Percentiles rank a stretch among this genome's conserved stretches.
Evolutionary conservation across 2,888 invertebrate species (phyloP).

Genomic region (Orthosia cruda): DNA sequence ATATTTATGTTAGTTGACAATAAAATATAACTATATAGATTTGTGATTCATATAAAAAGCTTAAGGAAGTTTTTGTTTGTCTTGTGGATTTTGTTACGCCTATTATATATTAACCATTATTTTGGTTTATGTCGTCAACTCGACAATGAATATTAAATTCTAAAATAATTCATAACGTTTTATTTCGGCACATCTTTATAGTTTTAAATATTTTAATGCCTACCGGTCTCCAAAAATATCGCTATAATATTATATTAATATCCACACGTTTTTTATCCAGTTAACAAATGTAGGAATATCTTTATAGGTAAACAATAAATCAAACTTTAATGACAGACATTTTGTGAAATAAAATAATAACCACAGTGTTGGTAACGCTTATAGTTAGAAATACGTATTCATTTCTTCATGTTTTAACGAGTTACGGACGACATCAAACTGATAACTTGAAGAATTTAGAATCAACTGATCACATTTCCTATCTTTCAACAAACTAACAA

Average conservation of each 20-base stretch:
- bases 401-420: slow-evolving; percentile 64
- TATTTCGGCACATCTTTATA: slow-evolving; percentile 43
- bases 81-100: neutral
- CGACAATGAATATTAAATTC: slow-evolving; percentile 31
- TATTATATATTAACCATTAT: slow-evolving; percentile 3
- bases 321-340: slow-evolving; percentile 52
- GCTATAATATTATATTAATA: slow-evolving; percentile 42
- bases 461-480: slow-evolving; percentile 34
- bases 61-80: too few species aligned
- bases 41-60: neutral
- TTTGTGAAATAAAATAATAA: slow-evolving; percentile 53
- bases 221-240: slow-evolving; percentile 44
- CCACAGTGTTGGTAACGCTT: slow-evolving; percentile 56
- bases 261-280: slow-evolving; percentile 19
- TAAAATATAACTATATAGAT: neutral
- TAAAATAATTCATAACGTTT: slow-evolving; percentile 37
- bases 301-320: slow-evolving; percentile 65
- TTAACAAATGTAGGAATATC: slow-evolving; percentile 31
- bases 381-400: slow-evolving; percentile 60
- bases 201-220: slow-evolving; percentile 33
- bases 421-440: slow-evolving; percentile 63
- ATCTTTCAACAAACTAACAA: slow-evolving; percentile 44
- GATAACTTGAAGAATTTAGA: slow-evolving; percentile 41
- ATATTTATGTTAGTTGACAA: neutral
- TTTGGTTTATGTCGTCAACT: slow-evolving; percentile 10